These are phyloP conservation scores for Papilio xuthus DNA, from an alignment of 1,140 invertebrate genomes.

Conservation along the genomic window DNA sequence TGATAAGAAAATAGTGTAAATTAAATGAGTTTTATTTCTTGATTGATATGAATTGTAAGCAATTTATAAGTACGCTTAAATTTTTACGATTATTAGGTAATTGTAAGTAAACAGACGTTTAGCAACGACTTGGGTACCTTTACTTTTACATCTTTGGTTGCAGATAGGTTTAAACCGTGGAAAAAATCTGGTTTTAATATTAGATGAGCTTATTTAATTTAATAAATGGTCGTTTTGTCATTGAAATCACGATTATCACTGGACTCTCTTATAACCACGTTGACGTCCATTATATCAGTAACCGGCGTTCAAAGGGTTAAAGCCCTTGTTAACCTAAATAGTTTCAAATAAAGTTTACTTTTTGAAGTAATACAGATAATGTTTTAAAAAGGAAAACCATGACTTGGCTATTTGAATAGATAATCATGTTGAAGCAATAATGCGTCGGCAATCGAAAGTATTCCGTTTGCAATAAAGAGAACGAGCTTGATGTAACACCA, in stretches of 20 bases:
- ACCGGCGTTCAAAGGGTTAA: too few species aligned
- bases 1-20: not conserved
- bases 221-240: not conserved
- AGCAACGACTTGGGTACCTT: not conserved
- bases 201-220: not conserved
- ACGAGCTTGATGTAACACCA: slow-evolving; percentile 23
- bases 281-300: too few species aligned
- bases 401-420: not conserved
- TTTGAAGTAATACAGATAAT: too few species aligned
- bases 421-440: not conserved
- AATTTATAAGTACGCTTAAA: not conserved
- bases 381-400: too few species aligned
- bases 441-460: not conserved
- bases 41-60: not conserved
- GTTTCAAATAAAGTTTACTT: too few species aligned
- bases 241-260: too few species aligned
- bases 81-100: not conserved
- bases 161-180: not conserved
- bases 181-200: not conserved
- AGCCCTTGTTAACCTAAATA: too few species aligned
- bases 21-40: not conserved
- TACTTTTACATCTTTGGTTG: not conserved
- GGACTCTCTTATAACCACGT: too few species aligned
- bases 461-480: slow-evolving; percentile 11
- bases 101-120: not conserved